Evolutionary conservation across 1,140 invertebrate species (phyloP).

Genomic region (Teleopsis dalmanni): DNA sequence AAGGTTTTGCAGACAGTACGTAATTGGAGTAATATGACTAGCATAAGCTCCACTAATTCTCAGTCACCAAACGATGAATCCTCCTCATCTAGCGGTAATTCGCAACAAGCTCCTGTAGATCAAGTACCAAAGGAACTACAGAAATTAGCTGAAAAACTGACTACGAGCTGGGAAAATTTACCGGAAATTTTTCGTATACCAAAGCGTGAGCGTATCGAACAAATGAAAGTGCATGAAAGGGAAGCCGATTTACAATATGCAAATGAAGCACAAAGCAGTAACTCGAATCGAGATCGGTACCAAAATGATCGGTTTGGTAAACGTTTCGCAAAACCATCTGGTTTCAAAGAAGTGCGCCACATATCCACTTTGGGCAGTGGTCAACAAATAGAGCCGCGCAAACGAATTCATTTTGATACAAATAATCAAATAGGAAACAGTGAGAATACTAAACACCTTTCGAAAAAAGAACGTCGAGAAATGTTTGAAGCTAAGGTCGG

Average conservation of each 20-base stretch:
- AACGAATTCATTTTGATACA: background rate
- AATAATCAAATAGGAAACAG: background rate
- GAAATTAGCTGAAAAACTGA: slow-evolving; percentile 16
- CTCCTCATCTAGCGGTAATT: slow-evolving; percentile 10
- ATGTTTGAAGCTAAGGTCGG: slow-evolving; percentile 59
- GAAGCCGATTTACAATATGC: slow-evolving; percentile 55
- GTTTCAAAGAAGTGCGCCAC: slow-evolving; percentile 2
- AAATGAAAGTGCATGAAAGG: slow-evolving; percentile 87
- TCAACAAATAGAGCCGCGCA: background rate
- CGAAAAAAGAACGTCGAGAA: slow-evolving; percentile 50
- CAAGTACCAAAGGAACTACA: slow-evolving; percentile 10
- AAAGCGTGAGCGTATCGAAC: slow-evolving; percentile 85
- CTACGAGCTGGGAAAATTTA: slow-evolving; percentile 28
- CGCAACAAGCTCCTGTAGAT: slow-evolving; percentile 1
- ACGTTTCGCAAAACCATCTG: slow-evolving; percentile 9
- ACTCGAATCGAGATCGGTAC: slow-evolving; percentile 37
- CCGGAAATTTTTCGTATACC: slow-evolving; percentile 82
- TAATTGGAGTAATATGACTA: slow-evolving; percentile 55
- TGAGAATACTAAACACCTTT: slow-evolving; percentile 14
- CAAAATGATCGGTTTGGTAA: slow-evolving; percentile 43
- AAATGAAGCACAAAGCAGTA: slow-evolving; percentile 21
- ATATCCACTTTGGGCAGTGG: slow-evolving; percentile 1
- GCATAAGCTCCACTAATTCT: slow-evolving; percentile 8
- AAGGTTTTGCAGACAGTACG: slow-evolving; percentile 78
- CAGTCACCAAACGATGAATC: slow-evolving; percentile 44